These are phyloP conservation scores for Acheta domesticus DNA, from an alignment of 2,888 invertebrate species.

Conservation along the genomic window DNA sequence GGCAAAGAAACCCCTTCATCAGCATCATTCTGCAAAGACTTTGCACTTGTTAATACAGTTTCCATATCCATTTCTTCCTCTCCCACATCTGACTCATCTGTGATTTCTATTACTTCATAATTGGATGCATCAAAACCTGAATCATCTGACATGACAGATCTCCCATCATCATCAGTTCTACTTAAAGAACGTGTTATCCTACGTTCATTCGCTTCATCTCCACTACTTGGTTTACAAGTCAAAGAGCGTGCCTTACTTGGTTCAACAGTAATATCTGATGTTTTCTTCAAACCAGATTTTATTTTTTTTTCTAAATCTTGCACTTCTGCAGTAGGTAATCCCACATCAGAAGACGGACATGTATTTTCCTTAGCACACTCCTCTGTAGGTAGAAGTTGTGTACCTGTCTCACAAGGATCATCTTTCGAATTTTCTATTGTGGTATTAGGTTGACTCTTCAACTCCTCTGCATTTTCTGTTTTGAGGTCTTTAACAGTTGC, in stretches of 20 bases:
- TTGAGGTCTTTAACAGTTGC: neutral
- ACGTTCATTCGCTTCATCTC: neutral
- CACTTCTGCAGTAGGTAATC: too few relatives aligned
- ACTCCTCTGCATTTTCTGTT: constrained; percentile 11
- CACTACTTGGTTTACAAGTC: neutral
- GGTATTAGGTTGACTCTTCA: neutral
- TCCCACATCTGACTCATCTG: neutral
- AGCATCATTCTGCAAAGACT: neutral
- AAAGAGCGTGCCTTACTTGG: neutral
- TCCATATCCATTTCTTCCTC: neutral
- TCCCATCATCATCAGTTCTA: constrained; percentile 22
- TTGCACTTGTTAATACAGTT: too few relatives aligned
- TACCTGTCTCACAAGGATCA: neutral
- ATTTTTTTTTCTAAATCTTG: neutral
- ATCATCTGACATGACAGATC: neutral
- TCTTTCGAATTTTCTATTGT: neutral
- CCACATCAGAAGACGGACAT: neutral
- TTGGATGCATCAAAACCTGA: neutral
- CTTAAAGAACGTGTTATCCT: constrained; percentile 21
- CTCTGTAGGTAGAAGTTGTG: neutral
- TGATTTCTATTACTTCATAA: constrained; percentile 18
- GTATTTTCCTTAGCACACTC: neutral
- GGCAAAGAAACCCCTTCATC: neutral
- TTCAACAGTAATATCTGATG: neutral
- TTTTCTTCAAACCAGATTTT: neutral